These are phyloP conservation scores for Syngnathoides biaculeatus DNA, from an alignment of 2,113 vertebrate genomes.

Conservation along the genomic window DNA sequence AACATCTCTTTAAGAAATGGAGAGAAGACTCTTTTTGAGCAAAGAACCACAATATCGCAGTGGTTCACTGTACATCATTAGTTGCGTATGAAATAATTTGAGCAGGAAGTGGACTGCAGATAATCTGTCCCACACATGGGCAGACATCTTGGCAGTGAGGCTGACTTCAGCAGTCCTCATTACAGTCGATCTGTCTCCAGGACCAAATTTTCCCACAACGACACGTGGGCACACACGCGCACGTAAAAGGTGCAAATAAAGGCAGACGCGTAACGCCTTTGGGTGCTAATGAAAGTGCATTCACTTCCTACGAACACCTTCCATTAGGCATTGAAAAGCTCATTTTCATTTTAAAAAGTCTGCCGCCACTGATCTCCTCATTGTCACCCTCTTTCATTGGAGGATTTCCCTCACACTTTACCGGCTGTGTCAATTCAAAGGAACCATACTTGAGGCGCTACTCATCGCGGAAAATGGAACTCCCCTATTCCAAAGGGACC, in stretches of 20 bases:
- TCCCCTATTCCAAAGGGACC: slow-evolving; percentile 48
- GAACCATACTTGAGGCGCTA: slow-evolving; percentile 52
- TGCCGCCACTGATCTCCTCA: slow-evolving; percentile 50
- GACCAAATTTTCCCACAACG: not conserved
- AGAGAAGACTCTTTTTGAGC: not conserved
- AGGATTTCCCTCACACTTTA: slow-evolving; percentile 27
- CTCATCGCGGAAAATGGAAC: slow-evolving; percentile 57
- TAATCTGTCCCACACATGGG: not conserved
- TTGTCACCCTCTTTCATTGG: slow-evolving; percentile 20
- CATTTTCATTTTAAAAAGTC: slow-evolving; percentile 37
- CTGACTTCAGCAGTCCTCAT: not conserved
- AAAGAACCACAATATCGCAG: not conserved
- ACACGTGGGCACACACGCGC: not conserved
- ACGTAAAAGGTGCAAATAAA: slow-evolving; percentile 3
- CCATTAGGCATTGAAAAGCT: slow-evolving; percentile 29
- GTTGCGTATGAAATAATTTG: not conserved
- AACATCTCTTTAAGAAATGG: not conserved
- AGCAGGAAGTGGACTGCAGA: not conserved
- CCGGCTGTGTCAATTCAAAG: slow-evolving; percentile 57
- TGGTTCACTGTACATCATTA: not conserved
- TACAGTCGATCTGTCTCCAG: not conserved
- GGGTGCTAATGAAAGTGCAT: slow-evolving; percentile 24
- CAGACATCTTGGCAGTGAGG: not conserved
- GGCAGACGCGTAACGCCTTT: not conserved
- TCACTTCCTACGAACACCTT: slow-evolving; percentile 21